Percentiles rank a stretch among this genome's conserved stretches.
Evolutionary conservation across 2,888 invertebrate genomes (phyloP).

Genomic region (Apamea monoglypha): DNA sequence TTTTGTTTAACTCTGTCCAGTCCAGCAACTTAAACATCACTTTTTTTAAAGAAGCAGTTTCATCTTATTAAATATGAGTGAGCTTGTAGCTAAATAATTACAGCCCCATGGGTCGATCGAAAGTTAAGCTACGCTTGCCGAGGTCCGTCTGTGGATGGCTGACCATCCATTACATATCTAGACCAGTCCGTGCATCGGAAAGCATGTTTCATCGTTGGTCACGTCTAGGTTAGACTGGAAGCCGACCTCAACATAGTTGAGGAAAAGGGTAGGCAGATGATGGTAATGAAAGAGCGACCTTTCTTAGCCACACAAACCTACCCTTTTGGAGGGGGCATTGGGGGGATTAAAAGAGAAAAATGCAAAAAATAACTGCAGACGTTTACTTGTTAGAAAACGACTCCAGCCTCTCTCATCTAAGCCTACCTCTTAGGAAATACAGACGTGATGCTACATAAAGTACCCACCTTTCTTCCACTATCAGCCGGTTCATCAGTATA

Average conservation of each 20-base stretch:
- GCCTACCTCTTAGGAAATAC: neutral
- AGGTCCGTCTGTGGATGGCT: neutral
- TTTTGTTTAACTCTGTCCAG: neutral
- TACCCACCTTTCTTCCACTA: conserved; percentile 70
- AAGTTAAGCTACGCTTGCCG: too few relatives aligned
- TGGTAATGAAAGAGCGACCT: too few relatives aligned
- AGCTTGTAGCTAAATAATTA: neutral
- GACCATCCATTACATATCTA: neutral
- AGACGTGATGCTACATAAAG: neutral
- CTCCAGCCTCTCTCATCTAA: neutral
- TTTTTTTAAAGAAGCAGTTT: neutral
- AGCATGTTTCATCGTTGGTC: neutral
- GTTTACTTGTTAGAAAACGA: neutral
- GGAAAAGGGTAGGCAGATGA: too few relatives aligned
- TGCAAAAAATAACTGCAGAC: neutral
- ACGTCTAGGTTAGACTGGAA: neutral
- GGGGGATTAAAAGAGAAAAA: neutral
- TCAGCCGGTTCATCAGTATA: conserved; percentile 88
- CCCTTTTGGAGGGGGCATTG: too few relatives aligned
- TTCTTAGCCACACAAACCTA: too few relatives aligned
- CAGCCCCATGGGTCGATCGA: too few relatives aligned
- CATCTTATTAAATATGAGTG: neutral
- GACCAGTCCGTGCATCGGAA: neutral
- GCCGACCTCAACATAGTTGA: neutral
- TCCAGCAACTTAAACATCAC: neutral